These are phyloP conservation scores for Pseudoips prasinana DNA, from an alignment of 2,888 invertebrate genomes.

Conservation along the genomic window DNA sequence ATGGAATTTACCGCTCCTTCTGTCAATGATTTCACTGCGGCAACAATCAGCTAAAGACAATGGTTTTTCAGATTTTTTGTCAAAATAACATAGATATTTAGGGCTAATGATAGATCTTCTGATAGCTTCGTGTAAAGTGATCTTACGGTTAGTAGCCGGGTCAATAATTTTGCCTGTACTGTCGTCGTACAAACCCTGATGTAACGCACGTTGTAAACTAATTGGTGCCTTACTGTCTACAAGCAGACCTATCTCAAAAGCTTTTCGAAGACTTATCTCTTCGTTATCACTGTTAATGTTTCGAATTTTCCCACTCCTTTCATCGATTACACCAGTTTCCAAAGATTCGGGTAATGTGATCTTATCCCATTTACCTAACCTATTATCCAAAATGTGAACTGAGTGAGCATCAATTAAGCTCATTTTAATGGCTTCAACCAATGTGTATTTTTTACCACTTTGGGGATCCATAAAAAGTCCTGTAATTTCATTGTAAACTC, in stretches of 20 bases:
- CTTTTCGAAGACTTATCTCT: constrained; percentile 87
- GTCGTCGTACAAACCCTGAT: constrained; percentile 92
- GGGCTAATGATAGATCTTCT: constrained; percentile 91
- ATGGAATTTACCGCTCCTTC: constrained; percentile 89
- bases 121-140: constrained; percentile 92
- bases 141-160: constrained; percentile 88
- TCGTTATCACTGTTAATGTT: constrained; percentile 85
- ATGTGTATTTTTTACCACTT: constrained; percentile 88
- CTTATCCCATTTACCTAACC: constrained; percentile 88
- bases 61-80: constrained; percentile 87
- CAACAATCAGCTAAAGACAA: constrained; percentile 90
- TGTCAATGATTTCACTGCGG: constrained; percentile 89
- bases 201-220: constrained; percentile 91
- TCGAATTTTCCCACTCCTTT: constrained; percentile 86
- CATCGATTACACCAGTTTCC: constrained; percentile 87
- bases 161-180: constrained; percentile 91
- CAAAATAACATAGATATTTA: constrained; percentile 90
- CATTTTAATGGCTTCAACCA: constrained; percentile 91
- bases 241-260: constrained; percentile 89
- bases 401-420: constrained; percentile 93
- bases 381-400: constrained; percentile 90
- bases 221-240: constrained; percentile 91
- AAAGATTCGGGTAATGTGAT: constrained; percentile 90
- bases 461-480: constrained; percentile 92
- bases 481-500: constrained; percentile 89